Conservation (phyloP, 2,888 invertebrate species). For the Drosophila lutescens region DNA sequence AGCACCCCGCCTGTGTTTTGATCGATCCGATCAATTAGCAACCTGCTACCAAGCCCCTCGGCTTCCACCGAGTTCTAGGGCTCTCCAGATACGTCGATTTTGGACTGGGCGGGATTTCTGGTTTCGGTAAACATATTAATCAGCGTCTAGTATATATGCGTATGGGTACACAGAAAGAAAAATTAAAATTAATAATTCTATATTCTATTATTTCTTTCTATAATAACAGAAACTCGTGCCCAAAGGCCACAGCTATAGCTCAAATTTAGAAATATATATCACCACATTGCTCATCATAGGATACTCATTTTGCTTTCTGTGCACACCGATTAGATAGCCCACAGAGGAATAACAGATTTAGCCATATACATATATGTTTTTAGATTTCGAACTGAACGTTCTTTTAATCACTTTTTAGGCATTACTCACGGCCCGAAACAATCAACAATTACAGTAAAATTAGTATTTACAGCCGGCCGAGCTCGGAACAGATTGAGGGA, state of each 20-base stretch:
- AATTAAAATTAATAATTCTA: neutral
- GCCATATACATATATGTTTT: neutral
- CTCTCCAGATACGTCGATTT: conserved; percentile 9
- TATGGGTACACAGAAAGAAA: neutral
- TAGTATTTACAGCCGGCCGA: conserved; percentile 46
- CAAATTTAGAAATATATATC: neutral
- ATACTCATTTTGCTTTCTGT: neutral
- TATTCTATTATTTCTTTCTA: neutral
- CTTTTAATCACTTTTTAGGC: conserved; percentile 30
- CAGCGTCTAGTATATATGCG: conserved; percentile 15
- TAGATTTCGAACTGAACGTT: conserved; percentile 26
- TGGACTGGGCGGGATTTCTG: conserved; percentile 14
- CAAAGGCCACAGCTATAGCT: neutral
- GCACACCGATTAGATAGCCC: conserved; percentile 15
- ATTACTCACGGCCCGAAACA: conserved; percentile 34
- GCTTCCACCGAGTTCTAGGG: neutral
- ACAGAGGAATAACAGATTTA: conserved; percentile 1
- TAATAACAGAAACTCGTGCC: neutral
- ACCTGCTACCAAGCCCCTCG: conserved; percentile 9
- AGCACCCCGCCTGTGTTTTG: conserved; percentile 20
- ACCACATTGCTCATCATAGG: neutral
- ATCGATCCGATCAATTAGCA: conserved; percentile 36
- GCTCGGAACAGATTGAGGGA: neutral
- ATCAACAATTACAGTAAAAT: conserved; percentile 37
- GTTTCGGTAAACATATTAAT: conserved; percentile 55